These are phyloP conservation scores for Agriopis marginaria DNA, from an alignment of 2,888 invertebrate genomes.

Conservation along the genomic window DNA sequence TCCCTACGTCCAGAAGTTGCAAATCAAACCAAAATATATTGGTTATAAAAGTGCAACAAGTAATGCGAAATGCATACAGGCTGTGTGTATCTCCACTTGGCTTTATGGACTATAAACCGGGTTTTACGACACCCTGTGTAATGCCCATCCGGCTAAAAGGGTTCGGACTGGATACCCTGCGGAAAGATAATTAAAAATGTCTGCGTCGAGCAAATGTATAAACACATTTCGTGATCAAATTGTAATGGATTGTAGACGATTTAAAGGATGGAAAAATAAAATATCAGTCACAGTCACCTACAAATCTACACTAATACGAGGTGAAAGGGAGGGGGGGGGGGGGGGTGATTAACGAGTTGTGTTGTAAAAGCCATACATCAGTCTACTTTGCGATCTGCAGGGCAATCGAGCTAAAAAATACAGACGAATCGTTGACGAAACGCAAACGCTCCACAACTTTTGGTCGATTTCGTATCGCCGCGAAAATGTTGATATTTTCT, in stretches of 20 bases:
- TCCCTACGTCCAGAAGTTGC: conserved; percentile 75
- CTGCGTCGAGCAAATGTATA: conserved; percentile 51
- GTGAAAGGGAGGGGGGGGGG: too few species aligned
- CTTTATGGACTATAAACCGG: conserved; percentile 80
- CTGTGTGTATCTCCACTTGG: conserved; percentile 81
- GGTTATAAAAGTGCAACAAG: conserved; percentile 86
- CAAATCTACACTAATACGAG: too few species aligned
- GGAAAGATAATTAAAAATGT: conserved; percentile 76
- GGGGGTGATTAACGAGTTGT: too few species aligned
- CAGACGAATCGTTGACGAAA: too few species aligned
- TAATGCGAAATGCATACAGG: conserved; percentile 75
- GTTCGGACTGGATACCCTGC: conserved; percentile 64
- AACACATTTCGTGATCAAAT: conserved; percentile 30
- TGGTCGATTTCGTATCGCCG: too few species aligned
- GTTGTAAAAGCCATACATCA: too few species aligned
- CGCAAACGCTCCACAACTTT: too few species aligned
- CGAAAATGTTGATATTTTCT: too few species aligned
- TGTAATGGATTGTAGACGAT: conserved; percentile 24
- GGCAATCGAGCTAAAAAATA: too few species aligned
- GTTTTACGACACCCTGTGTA: conserved; percentile 80
- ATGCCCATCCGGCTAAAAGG: conserved; percentile 85
- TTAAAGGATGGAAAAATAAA: conserved; percentile 1
- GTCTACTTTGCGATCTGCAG: too few species aligned
- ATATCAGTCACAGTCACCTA: conserved; percentile 2
- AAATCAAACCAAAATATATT: conserved; percentile 85